Percentiles rank a stretch among this genome's conserved stretches.
Evolutionary conservation across 2,888 invertebrate genomes (phyloP).

Genomic region (Danaus chrysippus): DNA sequence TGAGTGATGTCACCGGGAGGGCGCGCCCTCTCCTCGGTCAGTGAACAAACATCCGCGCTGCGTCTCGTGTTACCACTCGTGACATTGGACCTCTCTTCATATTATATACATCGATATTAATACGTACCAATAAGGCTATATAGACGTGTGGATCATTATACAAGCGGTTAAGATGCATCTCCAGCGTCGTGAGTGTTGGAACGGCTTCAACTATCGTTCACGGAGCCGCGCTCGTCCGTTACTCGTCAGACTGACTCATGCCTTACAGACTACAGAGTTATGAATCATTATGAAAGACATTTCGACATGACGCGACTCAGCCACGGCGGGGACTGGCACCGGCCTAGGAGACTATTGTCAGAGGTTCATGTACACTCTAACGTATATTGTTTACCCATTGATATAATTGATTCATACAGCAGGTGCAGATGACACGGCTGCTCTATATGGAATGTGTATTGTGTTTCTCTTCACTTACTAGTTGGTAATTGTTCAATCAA

Average conservation of each 20-base stretch:
- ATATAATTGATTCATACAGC: neutral
- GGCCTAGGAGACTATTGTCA: too few species aligned
- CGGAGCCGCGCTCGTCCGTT: slow-evolving; percentile 12
- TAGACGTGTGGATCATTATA: slow-evolving; percentile 10
- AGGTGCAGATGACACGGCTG: too few species aligned
- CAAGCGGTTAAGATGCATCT: slow-evolving; percentile 4
- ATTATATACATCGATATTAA: slow-evolving; percentile 4
- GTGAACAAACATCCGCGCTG: neutral
- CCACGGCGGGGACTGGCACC: neutral
- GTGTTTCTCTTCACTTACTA: too few species aligned
- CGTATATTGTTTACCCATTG: neutral
- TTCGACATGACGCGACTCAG: slow-evolving; percentile 6
- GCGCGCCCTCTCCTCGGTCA: neutral
- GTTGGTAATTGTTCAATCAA: too few species aligned
- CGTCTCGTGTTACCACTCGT: neutral
- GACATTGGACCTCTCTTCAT: neutral
- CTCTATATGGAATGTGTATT: too few species aligned
- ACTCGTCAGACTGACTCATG: slow-evolving; percentile 23
- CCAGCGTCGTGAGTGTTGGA: too few species aligned
- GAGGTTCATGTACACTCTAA: neutral
- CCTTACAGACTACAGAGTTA: slow-evolving; percentile 7
- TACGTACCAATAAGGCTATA: slow-evolving; percentile 8
- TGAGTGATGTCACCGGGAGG: neutral
- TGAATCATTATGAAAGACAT: slow-evolving; percentile 31
- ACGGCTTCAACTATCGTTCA: too few species aligned